Base-by-base conservation (phyloP, 2,888 invertebrate genomes). In the Pterostichus niger region DNA sequence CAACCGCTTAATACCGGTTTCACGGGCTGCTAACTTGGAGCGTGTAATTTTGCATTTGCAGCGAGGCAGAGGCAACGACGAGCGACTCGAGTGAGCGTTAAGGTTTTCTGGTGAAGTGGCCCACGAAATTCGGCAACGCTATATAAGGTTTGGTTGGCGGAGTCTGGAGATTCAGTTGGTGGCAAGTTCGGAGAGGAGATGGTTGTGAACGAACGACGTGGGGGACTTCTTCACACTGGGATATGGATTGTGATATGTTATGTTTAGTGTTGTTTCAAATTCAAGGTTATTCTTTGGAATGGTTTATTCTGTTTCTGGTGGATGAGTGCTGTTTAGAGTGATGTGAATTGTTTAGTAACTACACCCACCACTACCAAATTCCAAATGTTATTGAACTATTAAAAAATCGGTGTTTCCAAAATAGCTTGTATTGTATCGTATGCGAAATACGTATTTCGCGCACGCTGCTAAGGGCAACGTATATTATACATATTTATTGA, bases 71-170 rank as follows among this genome's bases (percentile, higher is more conserved):
- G 54, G 35, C 90, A 85, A 85, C 87, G 86, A 56, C 44, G 13
- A 88, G 88, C 89, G 89, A 88, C 88, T 90, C 90, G 89, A 89
- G 89, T 91, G 40, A 91, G 91, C 90, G 90, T 89, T 82, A 90
- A 91, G 91, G 91, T 91, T 92, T 92, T 92, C 92, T 92, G 91
- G 92, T 92, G 91, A 91, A 92, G 91, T 92, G 92, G 92, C 90
- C 92, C 92, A 92, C 91, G 91, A 92, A 92, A 92, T 92, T 92
- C 90, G 91, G 90, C 90, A 91, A 91, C 90, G 90, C 90, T 91
- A 91, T 92, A 91, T 91, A 91, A 91, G 90, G 91, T 87, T 89
- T 89, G 87, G 86, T 84, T 84, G 85, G 84, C 86, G 86, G 86
- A 86, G 84, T 86, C 87, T 85, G 85, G 84, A 73, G 75, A 75